Base-by-base conservation (phyloP, 1,140 invertebrate species). In the Apis dorsata region DNA sequence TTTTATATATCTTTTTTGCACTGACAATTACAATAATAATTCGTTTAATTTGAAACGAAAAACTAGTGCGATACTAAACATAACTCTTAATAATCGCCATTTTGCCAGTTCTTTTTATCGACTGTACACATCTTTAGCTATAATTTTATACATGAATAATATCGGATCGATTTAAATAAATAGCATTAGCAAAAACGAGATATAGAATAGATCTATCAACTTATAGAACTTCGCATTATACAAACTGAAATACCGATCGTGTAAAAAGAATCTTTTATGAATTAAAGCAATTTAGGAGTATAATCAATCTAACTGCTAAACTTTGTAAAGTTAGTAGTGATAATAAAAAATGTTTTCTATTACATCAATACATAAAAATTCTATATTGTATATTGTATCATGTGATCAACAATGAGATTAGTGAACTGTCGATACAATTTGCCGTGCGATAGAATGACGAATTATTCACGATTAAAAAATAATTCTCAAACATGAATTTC, bases 21-120 rank as follows among this genome's bases (percentile, higher is more conserved):
- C 57, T 60, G 65, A 53, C 55, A 77, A 51, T 72, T 72, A 12
- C 19, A 15, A n/a, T 24, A 66, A 13, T 7, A 44, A 7, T 15
- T 62, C 24, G 4, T 60, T 53, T 66, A 65, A 9, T 17, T 69
- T n/a, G 19, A 0, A 34, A 44, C 24, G 19, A 60, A 17, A 77
- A 28, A 57, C 15, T 1, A 77, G 28, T 17, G 21, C 15, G 15
- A 28, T 71, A 70, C 63, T 57, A 84, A 80, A 69, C 74, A 62
- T 57, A 63, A 79, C 57, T 73, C 49, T 68, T 19, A 21, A 34
- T 1, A 53, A 74, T 44, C 78, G 82, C 82, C 82, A 84, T 84
- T 84, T 84, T 84, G 70, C 44, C 10, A 55, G 51, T 63, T 57
- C 62, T 68, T 28, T 69, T 84, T 84, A 84, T 84, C 82, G 82